These are phyloP conservation scores for Agrochola lota DNA, from an alignment of 2,888 invertebrate genomes.

Conservation along the genomic window DNA sequence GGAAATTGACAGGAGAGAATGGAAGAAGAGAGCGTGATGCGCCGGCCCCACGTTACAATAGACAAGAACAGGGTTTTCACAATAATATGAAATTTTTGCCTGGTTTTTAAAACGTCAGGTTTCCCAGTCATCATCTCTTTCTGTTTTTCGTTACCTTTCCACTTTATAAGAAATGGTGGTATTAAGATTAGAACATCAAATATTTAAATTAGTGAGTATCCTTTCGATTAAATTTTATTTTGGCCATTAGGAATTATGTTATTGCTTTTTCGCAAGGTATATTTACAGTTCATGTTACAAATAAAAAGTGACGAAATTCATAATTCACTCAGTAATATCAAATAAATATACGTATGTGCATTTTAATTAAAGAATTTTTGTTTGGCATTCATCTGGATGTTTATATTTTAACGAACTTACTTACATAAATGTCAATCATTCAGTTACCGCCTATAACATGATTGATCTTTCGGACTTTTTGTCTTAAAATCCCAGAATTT, in stretches of 20 bases:
- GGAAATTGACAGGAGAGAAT: too few relatives aligned
- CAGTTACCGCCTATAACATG: neutral
- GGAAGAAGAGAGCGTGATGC: too few relatives aligned
- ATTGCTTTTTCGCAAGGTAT: neutral
- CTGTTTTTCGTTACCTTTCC: neutral
- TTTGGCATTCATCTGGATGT: neutral
- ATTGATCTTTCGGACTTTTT: neutral
- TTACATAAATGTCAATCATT: neutral
- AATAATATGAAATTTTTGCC: too few relatives aligned
- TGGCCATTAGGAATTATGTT: neutral
- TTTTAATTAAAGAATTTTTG: neutral
- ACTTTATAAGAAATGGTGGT: neutral
- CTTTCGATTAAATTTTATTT: neutral
- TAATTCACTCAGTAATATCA: neutral
- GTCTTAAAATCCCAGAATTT: neutral
- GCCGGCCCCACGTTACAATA: too few relatives aligned
- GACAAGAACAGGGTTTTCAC: too few relatives aligned
- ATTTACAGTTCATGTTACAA: neutral
- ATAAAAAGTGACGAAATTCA: constrained; percentile 6
- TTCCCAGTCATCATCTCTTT: neutral
- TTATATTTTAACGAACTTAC: neutral
- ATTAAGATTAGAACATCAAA: too few relatives aligned
- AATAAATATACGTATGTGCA: neutral
- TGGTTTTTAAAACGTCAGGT: neutral
- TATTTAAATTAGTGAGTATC: neutral